These are phyloP conservation scores for Gephyroberyx darwinii DNA, from an alignment of 2,797 vertebrate species.

Conservation along the genomic window DNA sequence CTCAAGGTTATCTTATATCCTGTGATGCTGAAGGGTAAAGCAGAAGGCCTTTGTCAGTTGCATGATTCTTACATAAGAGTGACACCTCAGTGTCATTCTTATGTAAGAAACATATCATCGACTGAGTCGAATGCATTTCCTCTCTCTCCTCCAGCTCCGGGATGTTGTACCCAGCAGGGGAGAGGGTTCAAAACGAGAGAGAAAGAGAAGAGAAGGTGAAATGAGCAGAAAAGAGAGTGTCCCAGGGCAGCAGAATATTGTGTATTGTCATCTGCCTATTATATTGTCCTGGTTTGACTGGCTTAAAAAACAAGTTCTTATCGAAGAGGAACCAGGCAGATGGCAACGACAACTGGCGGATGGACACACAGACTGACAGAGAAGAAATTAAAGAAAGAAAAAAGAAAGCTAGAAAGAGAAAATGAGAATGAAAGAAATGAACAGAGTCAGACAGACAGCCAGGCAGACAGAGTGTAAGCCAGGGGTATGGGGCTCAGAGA, in stretches of 20 bases:
- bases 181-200: background rate
- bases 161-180: conserved; percentile 1
- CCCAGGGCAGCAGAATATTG: conserved; percentile 1
- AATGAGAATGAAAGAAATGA: background rate
- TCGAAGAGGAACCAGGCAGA: conserved; percentile 49
- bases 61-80: conserved; percentile 49
- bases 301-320: conserved; percentile 42
- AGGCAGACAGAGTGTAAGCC: conserved; percentile 23
- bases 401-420: background rate
- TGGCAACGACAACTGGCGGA: conserved; percentile 47
- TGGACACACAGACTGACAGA: conserved; percentile 23
- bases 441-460: conserved; percentile 1
- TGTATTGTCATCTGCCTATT: conserved; percentile 21
- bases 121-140: conserved; percentile 13
- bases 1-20: conserved; percentile 24
- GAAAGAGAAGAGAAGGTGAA: background rate
- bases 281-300: conserved; percentile 35
- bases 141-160: conserved; percentile 1
- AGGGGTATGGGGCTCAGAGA: conserved; percentile 50
- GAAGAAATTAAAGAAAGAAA: conserved; percentile 13
- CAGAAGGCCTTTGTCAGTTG: conserved; percentile 23
- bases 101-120: conserved; percentile 36
- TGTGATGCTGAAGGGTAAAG: conserved; percentile 4
- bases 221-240: background rate
- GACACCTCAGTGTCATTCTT: conserved; percentile 28